Conservation (phyloP, 1,140 invertebrate species). For the Papilio glaucus region DNA sequence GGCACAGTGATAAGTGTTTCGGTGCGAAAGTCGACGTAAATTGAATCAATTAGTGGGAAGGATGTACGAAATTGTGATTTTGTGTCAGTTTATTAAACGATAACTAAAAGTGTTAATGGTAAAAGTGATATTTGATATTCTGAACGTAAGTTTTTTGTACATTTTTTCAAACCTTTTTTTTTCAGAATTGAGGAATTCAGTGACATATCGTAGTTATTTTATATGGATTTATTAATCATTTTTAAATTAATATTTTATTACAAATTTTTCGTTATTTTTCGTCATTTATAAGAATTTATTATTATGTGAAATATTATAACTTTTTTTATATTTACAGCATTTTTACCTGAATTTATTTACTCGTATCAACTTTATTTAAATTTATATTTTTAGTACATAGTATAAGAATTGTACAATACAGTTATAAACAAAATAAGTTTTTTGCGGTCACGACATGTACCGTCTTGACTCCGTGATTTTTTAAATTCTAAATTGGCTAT, state of each 20-base stretch:
- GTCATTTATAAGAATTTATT: too few species aligned
- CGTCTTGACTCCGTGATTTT: background rate
- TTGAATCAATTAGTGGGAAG: slow-evolving; percentile 21
- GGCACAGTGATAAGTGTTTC: slow-evolving; percentile 35
- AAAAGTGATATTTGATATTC: background rate
- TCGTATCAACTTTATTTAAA: too few species aligned
- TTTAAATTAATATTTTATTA: too few species aligned
- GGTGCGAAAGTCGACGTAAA: slow-evolving; percentile 24
- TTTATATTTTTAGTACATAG: too few species aligned
- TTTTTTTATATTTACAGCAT: too few species aligned
- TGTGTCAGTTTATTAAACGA: slow-evolving; percentile 5
- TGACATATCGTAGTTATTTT: too few species aligned
- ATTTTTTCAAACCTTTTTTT: background rate
- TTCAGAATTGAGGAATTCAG: too few species aligned
- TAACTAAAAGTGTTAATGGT: background rate
- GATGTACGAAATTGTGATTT: slow-evolving; percentile 20
- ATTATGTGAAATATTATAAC: too few species aligned
- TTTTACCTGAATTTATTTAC: too few species aligned
- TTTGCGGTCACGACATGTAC: background rate
- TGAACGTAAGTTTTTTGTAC: background rate
- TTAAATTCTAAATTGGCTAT: background rate
- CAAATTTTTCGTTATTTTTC: too few species aligned
- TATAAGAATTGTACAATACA: background rate
- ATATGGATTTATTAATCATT: too few species aligned
- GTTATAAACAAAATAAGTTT: background rate